Base-by-base conservation (phyloP, 2,113 vertebrate genomes). In the Ceratotherium simum region DNA sequence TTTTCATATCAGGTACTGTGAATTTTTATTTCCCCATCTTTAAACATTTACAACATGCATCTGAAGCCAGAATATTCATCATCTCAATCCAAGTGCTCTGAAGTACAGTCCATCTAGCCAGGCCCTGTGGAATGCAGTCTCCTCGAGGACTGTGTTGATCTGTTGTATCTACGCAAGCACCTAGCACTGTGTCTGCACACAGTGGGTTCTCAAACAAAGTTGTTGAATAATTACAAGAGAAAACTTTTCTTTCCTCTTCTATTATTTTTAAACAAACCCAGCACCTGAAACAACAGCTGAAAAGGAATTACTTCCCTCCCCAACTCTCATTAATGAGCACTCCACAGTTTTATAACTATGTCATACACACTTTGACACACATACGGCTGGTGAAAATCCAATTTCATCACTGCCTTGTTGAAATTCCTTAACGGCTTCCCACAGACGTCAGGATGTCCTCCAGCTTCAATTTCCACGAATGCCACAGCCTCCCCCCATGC, bases 161-260 rank as follows among this genome's bases (percentile, higher is more conserved):
- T 1, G 10, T 5, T 25, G 0, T 20, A 8, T 11, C 25, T 6
- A 25, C 14, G 12, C 1, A 6, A 29, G 36, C 25, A 48, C 42
- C 56, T 13, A 18, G 29, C 72, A 4, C 4, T 5, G 21, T 6
- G 27, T 29, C 21, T n/a, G 46, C 20, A 6, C 13, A n/a, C 3
- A 17, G 4, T 48, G 5, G 4, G 0, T 29, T 17, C 48, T 60
- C 86, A 51, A 51, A 29, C 62, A 48, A 48, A 39, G 48, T 0
- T 58, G n/a, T 12, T 42, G 13, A 27, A 25, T 36, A 9, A 36
- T 81, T 39, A 29, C 73, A 87, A 54, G n/a, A n/a, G 46, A 60
- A 33, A 29, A 14, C 60, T 70, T 64, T 92, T 6, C 18, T 62
- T 46, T 29, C 13, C n/a, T 4, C 64, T 90, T 91, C 7, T 60